Evolutionary conservation across 2,888 invertebrate species (phyloP), one percentile per base, ranked within the genome.

Genomic region (Bruchidius siliquastri): DNA sequence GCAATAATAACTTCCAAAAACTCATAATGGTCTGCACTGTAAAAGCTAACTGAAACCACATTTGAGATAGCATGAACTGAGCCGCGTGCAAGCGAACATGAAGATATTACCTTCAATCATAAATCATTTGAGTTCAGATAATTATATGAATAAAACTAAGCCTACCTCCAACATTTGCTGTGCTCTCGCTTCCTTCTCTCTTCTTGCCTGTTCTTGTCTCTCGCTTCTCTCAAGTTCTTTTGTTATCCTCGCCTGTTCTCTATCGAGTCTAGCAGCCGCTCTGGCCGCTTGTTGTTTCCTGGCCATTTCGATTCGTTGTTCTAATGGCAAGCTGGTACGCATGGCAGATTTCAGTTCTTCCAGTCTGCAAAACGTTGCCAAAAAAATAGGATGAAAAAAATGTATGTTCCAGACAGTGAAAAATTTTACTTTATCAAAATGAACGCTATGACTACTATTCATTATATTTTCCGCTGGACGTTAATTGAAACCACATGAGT

Each of bases 161-260:
- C 77, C 87, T 88, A 96, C 96, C 94, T 97, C 96, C 80, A 96
- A 87, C 68, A 96, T 88, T 85, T 96, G 96, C 81, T 96, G 95
- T 83, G 94, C 93, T 79, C 95, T 89, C 71, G 92, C 91, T 86
- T 94, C 94, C 84, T 95, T 91, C 86, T 94, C 94, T 80, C 96
- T 88, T 79, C 95, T 91, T 68, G 93, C 92, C 74, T 94, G 91
- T 84, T 96, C 96, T 76, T 95, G 92, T 78, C 94, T 91, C 83
- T 96, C 96, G 21, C 92, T 90, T 80, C 94, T 91, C 85, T 96
- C 95, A 71, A 93, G 88, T 82, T 93, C 93, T 81, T 92, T 90
- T 76, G 91, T 89, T 79, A 93, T 77, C 73, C 89, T 87, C 18
- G 90, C 90, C 76, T 92, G 92, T 81, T 92, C 92, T 81, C 91